These are phyloP conservation scores for Sinella curviseta DNA, from an alignment of 1,140 invertebrate genomes.

Conservation along the genomic window DNA sequence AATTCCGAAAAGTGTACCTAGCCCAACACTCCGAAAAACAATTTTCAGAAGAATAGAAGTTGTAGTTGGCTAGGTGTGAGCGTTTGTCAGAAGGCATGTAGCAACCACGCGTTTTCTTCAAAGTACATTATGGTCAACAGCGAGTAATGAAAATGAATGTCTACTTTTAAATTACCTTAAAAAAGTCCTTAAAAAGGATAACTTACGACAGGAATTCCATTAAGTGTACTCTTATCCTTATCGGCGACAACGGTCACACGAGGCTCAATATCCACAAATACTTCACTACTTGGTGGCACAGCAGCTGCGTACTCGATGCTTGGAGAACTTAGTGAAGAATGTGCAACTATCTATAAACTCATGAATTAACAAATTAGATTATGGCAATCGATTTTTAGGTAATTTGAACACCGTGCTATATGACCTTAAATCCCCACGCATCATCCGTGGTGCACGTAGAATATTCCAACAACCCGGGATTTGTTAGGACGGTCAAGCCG, in stretches of 20 bases:
- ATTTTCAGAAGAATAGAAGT: conserved; percentile 43
- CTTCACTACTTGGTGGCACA: conserved; percentile 37
- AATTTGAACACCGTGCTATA: too few species aligned
- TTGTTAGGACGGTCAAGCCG: not conserved
- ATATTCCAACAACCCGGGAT: conserved; percentile 42
- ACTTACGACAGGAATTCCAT: too few species aligned
- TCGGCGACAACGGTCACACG: conserved; percentile 40
- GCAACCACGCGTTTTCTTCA: conserved; percentile 39
- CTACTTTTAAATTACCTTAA: too few species aligned
- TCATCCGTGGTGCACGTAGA: conserved; percentile 43
- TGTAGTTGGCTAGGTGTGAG: conserved; percentile 33
- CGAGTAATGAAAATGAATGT: too few species aligned
- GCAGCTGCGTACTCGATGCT: conserved; percentile 41
- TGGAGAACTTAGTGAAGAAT: conserved; percentile 42
- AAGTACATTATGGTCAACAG: not conserved
- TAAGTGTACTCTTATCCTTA: too few species aligned
- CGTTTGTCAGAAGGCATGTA: conserved; percentile 37
- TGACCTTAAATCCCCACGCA: conserved; percentile 41
- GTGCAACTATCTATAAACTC: conserved; percentile 37
- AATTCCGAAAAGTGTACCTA: conserved; percentile 21
- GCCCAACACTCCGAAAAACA: conserved; percentile 47
- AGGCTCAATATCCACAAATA: conserved; percentile 38
- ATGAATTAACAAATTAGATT: too few species aligned
- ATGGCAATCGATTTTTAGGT: too few species aligned
- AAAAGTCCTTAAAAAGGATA: not conserved